Evolutionary conservation across 2,888 invertebrate species (phyloP).

Genomic region (Coleophora flavipennella): DNA sequence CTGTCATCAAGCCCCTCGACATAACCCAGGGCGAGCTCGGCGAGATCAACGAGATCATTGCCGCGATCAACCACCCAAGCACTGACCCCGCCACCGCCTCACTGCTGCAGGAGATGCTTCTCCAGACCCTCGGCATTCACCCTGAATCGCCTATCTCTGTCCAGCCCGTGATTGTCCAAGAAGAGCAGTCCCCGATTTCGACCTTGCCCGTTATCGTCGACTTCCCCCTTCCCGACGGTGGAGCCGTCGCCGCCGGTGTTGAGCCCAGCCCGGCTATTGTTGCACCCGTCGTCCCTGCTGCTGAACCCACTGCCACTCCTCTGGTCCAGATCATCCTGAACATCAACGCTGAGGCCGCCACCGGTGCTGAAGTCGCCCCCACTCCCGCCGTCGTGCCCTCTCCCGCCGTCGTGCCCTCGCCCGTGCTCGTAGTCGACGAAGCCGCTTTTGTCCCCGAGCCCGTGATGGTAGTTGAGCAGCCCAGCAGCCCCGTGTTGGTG

Average conservation of each 20-base stretch:
- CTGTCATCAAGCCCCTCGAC: slow-evolving; percentile 8
- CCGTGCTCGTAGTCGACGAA: not conserved
- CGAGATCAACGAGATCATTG: slow-evolving; percentile 33
- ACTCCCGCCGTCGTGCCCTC: slow-evolving; percentile 6
- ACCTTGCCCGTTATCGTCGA: slow-evolving; percentile 17
- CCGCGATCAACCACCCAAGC: slow-evolving; percentile 42
- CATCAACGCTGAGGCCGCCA: slow-evolving; percentile 1
- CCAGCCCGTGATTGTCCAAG: slow-evolving; percentile 13
- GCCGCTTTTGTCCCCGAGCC: not conserved
- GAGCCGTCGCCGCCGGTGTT: slow-evolving; percentile 7
- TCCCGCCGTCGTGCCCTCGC: not conserved
- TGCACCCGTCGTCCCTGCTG: slow-evolving; percentile 6
- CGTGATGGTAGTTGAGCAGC: slow-evolving; percentile 8
- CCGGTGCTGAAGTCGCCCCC: not conserved
- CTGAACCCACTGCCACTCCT: slow-evolving; percentile 5
- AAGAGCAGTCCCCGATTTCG: slow-evolving; percentile 2
- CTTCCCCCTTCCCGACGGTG: slow-evolving; percentile 11
- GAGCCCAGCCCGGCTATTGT: slow-evolving; percentile 2
- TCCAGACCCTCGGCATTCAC: slow-evolving; percentile 15
- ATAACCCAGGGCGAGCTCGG: slow-evolving; percentile 15
- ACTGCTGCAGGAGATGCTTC: slow-evolving; percentile 14
- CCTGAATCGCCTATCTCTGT: slow-evolving; percentile 4
- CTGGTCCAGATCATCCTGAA: slow-evolving; percentile 12
- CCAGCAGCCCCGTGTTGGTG: slow-evolving; percentile 15
- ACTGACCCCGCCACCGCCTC: slow-evolving; percentile 39